Base-by-base conservation (phyloP, 2,113 vertebrate species). In the Corythornis cristatus region DNA sequence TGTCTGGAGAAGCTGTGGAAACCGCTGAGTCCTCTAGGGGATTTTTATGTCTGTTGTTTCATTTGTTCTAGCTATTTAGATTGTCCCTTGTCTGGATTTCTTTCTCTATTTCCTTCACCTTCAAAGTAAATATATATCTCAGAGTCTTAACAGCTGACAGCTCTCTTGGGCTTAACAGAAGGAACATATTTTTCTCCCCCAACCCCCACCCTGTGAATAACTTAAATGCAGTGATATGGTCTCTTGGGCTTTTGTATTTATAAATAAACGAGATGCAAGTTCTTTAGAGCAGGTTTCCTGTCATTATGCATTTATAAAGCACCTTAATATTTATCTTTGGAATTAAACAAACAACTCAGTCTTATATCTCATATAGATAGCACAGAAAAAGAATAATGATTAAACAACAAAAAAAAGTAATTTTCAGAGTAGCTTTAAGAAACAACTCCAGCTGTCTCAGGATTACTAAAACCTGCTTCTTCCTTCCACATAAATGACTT, bases 61-160 rank as follows among this genome's bases (percentile, higher is more conserved):
- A 86, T 85, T 92, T 96, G 84, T 92, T 96, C 72, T 80, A 89
- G 87, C 82, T 89, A 37, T 93, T 95, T 86, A 94, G 84, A 80
- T 93, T 61, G 75, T 60, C 79, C 60, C 85, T 89, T 72, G 51
- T 91, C 85, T 93, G 65, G 56, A 66, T 83, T 90, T 89, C 79
- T 67, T 94, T 83, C 46, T 71, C 75, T 88, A 13, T 91, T 92
- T 92, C 64, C 31, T 73, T 40, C 67, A 94, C 56, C 43, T 74
- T 93, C 85, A 93, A 91, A 95, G 64, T 64, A 93, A 89, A 80
- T 83, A 65, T 26, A 31, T 83, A 56, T 66, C 51, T 88, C 75
- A 72, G 75, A 85, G 50, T 76, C 56, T 23, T 60, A 91, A 61
- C 29, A 89, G 72, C 25, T 95, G 91, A 86, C 89, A 89, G 78